Conservation (phyloP, 2,113 vertebrate species). For the Cathartes aura region DNA sequence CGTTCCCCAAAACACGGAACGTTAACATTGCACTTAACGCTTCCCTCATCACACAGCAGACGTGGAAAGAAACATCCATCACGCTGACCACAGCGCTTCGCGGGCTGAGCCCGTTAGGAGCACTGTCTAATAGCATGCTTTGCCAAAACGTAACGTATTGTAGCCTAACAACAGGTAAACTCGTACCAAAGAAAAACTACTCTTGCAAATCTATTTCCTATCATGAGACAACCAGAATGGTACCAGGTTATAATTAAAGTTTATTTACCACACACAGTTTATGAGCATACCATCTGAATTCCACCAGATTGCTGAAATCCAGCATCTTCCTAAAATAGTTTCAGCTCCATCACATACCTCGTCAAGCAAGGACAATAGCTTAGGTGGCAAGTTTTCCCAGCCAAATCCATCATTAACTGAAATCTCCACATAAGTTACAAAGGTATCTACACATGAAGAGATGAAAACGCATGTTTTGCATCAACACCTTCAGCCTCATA, state of each 20-base stretch:
- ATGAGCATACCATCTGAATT: background rate
- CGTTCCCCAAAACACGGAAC: accelerated
- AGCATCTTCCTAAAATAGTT: background rate
- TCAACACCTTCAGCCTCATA: background rate
- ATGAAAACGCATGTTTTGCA: accelerated
- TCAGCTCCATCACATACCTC: background rate
- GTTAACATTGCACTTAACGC: accelerated
- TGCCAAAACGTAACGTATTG: background rate
- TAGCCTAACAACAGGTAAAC: background rate
- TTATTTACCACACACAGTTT: background rate
- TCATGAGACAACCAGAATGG: accelerated
- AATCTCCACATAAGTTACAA: accelerated
- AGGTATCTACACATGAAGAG: accelerated
- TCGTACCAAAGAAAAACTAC: background rate
- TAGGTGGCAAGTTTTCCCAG: background rate
- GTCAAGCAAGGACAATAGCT: background rate
- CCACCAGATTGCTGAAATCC: background rate
- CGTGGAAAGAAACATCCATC: accelerated
- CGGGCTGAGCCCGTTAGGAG: background rate
- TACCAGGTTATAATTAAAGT: background rate
- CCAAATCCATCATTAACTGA: background rate
- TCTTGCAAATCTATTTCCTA: background rate
- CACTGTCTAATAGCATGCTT: accelerated
- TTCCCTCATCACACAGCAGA: background rate
- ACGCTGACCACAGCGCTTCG: accelerated